Conservation (phyloP, 1,140 invertebrate genomes). For the Bombus fervidus region DNA sequence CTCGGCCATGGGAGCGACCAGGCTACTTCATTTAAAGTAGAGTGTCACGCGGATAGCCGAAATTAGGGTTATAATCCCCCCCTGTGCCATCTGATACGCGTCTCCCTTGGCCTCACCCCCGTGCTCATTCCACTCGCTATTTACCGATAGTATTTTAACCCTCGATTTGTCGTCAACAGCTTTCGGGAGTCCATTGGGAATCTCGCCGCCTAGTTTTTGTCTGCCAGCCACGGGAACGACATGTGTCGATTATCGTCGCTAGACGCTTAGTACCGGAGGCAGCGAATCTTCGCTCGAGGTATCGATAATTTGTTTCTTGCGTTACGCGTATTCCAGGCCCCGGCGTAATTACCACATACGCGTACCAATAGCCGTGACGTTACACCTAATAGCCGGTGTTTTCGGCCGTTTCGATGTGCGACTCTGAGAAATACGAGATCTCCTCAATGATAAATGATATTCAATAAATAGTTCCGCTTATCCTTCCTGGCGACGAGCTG, state of each 20-base stretch:
- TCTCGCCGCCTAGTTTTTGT: slow-evolving; percentile 65
- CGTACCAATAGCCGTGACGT: slow-evolving; percentile 7
- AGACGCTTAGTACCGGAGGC: slow-evolving; percentile 9
- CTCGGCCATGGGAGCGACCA: slow-evolving; percentile 38
- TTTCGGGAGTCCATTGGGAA: slow-evolving; percentile 77
- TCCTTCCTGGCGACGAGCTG: neutral
- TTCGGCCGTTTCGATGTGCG: slow-evolving; percentile 4
- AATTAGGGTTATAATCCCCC: slow-evolving; percentile 82
- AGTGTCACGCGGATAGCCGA: slow-evolving; percentile 66
- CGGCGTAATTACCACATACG: slow-evolving; percentile 31
- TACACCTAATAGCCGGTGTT: slow-evolving; percentile 38
- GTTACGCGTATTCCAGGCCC: neutral
- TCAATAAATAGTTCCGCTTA: slow-evolving; percentile 26
- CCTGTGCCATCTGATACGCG: slow-evolving; percentile 73
- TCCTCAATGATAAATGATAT: slow-evolving; percentile 22
- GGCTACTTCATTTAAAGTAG: slow-evolving; percentile 60
- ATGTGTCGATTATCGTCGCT: slow-evolving; percentile 68
- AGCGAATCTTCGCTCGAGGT: slow-evolving; percentile 22
- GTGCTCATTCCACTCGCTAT: slow-evolving; percentile 70
- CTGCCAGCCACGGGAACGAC: slow-evolving; percentile 57
- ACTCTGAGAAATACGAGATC: neutral
- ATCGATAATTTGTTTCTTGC: slow-evolving; percentile 45
- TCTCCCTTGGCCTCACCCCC: slow-evolving; percentile 51
- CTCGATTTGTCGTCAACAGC: slow-evolving; percentile 83
- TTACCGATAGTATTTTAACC: slow-evolving; percentile 83